Percentiles rank a stretch among this genome's conserved stretches.
Evolutionary conservation across 2,888 invertebrate species (phyloP).

Genomic region (Sycophila texana): DNA sequence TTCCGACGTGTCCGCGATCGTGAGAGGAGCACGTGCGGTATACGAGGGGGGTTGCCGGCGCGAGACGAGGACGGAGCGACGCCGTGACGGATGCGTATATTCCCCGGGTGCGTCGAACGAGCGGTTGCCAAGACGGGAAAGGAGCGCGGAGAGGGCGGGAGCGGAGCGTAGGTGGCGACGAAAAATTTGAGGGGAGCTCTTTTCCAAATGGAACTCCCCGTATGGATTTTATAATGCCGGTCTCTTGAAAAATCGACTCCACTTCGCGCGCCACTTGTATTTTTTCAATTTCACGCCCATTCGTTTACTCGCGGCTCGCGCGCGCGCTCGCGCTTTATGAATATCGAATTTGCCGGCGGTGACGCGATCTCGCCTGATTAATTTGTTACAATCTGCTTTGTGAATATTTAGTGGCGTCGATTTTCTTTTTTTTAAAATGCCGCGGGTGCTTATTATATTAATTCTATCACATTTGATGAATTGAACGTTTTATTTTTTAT

Average conservation of each 20-base stretch:
- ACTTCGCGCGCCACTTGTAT: neutral
- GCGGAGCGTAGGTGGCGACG: constrained; percentile 34
- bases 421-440: no score
- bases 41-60: neutral
- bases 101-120: no score
- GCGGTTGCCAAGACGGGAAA: no score
- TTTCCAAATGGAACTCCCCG: constrained; percentile 48
- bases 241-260: constrained; percentile 48
- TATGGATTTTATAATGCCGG: constrained; percentile 50
- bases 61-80: neutral
- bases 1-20: constrained; percentile 1
- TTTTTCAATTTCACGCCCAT: constrained; percentile 41
- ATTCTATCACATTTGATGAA: no score
- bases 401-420: no score
- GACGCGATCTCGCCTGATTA: no score
- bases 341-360: no score
- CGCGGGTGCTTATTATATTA: no score
- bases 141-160: neutral
- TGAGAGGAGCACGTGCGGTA: constrained; percentile 19
- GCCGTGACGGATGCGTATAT: no score
- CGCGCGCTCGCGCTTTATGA: no score
- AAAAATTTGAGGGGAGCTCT: constrained; percentile 42
- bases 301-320: neutral
- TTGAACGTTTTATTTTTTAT: no score
- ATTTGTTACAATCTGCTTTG: no score